phyloP scores from a whole-genome alignment of 2,113 vertebrate genomes.

The Ptilorrhoa leucosticta region DNA sequence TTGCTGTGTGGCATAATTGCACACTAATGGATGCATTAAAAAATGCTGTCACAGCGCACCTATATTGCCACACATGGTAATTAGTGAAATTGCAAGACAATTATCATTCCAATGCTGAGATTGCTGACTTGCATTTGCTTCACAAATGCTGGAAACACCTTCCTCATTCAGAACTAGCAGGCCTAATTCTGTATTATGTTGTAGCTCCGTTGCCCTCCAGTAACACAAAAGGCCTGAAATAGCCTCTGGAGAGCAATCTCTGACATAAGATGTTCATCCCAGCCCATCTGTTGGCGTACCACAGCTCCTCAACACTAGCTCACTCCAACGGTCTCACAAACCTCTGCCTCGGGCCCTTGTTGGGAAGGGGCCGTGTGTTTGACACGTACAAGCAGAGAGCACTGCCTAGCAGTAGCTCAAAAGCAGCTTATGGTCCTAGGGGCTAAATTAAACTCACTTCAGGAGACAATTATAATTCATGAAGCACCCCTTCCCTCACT shows the following conservation, averaged over 20 bases:
- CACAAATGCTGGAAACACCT: slow-evolving; percentile 11
- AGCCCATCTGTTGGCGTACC: slow-evolving; percentile 26
- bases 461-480: not conserved
- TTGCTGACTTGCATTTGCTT: slow-evolving; percentile 8
- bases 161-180: not conserved
- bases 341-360: not conserved
- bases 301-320: not conserved
- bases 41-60: not conserved
- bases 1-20: not conserved
- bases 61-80: slow-evolving; percentile 32
- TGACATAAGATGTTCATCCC: not conserved
- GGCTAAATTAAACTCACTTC: not conserved
- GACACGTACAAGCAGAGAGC: not conserved
- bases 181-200: not conserved
- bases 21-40: not conserved
- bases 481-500: not conserved
- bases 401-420: not conserved
- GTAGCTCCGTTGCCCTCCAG: not conserved
- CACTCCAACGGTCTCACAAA: not conserved
- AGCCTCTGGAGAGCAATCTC: slow-evolving; percentile 16
- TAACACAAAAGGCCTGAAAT: slow-evolving; percentile 3
- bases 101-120: not conserved
- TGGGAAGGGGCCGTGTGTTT: not conserved
- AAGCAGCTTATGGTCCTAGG: not conserved
- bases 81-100: slow-evolving; percentile 43